A percentile compares a stretch with the other conserved stretches of the same genome.
These are phyloP conservation scores for Callocephalon fimbriatum DNA, from an alignment of 2,113 vertebrate species.

Conservation along the genomic window DNA sequence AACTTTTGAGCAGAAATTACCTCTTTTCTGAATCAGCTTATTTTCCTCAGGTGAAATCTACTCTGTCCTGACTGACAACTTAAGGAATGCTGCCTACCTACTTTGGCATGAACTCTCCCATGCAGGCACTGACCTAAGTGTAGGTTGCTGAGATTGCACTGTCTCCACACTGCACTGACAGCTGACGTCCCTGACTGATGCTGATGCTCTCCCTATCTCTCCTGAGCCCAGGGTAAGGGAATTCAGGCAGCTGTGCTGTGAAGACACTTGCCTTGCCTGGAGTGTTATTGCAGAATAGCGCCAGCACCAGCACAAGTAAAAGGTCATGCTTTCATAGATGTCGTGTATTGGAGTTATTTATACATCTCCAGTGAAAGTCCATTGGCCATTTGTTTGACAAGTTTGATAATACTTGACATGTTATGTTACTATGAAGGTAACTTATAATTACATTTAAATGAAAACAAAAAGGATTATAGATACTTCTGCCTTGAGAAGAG, in stretches of 20 bases:
- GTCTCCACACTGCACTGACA: neutral
- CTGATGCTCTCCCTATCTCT: neutral
- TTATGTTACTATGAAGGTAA: neutral
- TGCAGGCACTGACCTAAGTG: rapidly evolving
- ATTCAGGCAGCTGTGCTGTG: neutral
- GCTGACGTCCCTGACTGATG: neutral
- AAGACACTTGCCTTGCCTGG: neutral
- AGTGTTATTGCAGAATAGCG: neutral
- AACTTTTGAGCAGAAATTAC: neutral
- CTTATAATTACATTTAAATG: neutral
- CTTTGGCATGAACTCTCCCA: neutral
- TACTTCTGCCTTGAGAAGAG: neutral
- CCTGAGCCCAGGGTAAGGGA: neutral
- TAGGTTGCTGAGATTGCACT: neutral
- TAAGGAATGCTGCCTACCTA: neutral
- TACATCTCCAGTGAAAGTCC: neutral
- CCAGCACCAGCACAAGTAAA: neutral
- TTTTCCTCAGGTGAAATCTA: neutral
- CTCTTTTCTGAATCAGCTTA: neutral
- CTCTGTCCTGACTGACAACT: neutral
- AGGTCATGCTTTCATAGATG: neutral
- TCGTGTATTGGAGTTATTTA: neutral
- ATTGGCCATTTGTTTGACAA: neutral
- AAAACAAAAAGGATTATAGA: neutral
- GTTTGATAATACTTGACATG: neutral